Evolutionary conservation across 2,888 invertebrate genomes (phyloP).

Genomic region (Acanthosepion pharaonis): DNA sequence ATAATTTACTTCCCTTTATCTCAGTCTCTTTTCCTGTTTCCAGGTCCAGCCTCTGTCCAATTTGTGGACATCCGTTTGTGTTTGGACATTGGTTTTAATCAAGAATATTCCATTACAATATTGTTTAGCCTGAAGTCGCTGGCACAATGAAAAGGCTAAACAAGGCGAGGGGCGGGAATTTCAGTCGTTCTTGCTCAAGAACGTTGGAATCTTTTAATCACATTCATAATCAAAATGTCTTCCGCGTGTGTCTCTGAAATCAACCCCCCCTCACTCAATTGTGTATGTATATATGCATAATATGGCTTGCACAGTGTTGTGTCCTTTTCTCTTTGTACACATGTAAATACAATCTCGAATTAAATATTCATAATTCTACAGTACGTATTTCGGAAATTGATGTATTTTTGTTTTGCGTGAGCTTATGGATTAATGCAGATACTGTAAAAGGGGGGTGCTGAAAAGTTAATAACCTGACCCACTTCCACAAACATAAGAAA

Average conservation of each 20-base stretch:
- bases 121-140: neutral
- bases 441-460: too few relatives aligned
- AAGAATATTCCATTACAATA: neutral
- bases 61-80: neutral
- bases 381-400: too few relatives aligned
- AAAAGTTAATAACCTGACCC: too few relatives aligned
- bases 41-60: neutral
- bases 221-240: neutral
- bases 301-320: too few relatives aligned
- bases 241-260: neutral
- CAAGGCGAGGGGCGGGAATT: neutral
- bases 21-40: neutral
- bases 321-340: neutral
- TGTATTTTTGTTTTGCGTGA: too few relatives aligned
- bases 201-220: neutral
- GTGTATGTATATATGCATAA: neutral
- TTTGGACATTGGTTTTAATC: constrained; percentile 17
- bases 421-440: too few relatives aligned
- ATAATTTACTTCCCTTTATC: neutral
- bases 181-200: neutral
- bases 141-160: neutral
- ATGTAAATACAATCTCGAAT: neutral
- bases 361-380: too few relatives aligned
- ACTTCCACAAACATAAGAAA: too few relatives aligned
- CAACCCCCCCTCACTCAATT: neutral